Conservation (phyloP, 2,888 invertebrate genomes). For the Choreutis nemorana region DNA sequence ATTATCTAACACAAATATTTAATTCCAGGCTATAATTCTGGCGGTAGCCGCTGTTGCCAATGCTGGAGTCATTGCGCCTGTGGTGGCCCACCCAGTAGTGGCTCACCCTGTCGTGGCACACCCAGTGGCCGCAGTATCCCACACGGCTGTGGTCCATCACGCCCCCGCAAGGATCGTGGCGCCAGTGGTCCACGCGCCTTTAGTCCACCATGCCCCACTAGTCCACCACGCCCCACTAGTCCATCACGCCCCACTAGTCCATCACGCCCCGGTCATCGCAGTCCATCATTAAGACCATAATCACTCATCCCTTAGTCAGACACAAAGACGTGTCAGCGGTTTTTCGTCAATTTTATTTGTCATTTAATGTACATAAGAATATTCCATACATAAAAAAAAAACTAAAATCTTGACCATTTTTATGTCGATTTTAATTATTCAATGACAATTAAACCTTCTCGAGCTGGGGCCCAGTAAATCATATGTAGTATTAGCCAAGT, state of each 20-base stretch:
- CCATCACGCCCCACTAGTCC: constrained; percentile 27
- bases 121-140: constrained; percentile 25
- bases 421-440: no score
- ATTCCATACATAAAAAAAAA: no score
- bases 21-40: constrained; percentile 44
- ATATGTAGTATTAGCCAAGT: no score
- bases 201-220: constrained; percentile 22
- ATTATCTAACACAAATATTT: constrained; percentile 1
- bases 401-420: no score
- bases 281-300: constrained; percentile 46
- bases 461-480: no score
- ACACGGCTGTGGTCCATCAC: constrained; percentile 31
- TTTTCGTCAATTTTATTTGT: no score
- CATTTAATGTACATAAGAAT: no score
- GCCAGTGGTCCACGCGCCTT: constrained; percentile 17
- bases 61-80: constrained; percentile 35
- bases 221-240: constrained; percentile 26
- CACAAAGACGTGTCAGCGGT: no score
- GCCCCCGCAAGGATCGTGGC: constrained; percentile 27
- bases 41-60: constrained; percentile 45
- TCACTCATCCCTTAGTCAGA: no score
- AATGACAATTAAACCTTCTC: no score
- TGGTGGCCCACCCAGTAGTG: constrained; percentile 32
- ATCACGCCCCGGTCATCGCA: constrained; percentile 33
- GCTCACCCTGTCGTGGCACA: constrained; percentile 31